Conservation (phyloP, 2,113 vertebrate species). For the Syngnathus typhle region DNA sequence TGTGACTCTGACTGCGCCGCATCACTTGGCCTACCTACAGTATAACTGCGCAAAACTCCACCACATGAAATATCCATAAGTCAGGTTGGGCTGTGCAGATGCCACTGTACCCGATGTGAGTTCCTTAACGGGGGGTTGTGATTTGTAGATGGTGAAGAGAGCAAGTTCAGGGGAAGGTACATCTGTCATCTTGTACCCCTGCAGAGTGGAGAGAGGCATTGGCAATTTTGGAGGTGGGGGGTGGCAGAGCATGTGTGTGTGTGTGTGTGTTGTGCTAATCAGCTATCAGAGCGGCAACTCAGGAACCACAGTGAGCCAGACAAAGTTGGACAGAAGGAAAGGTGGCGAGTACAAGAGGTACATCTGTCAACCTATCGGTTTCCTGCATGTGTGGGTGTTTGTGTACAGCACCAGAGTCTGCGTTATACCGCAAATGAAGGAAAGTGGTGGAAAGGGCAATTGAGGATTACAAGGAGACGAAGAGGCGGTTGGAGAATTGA, state of each 20-base stretch:
- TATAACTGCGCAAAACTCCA: slow-evolving; percentile 33
- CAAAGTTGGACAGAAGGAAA: slow-evolving; percentile 24
- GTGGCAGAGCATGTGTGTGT: slow-evolving; percentile 1
- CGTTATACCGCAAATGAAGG: slow-evolving; percentile 28
- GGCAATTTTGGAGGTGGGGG: slow-evolving; percentile 9
- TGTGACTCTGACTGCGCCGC: slow-evolving; percentile 33
- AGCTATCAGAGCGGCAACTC: slow-evolving; percentile 7
- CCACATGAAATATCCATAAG: slow-evolving; percentile 67
- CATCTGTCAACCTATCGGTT: slow-evolving; percentile 42
- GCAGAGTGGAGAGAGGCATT: slow-evolving; percentile 11
- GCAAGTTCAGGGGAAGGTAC: slow-evolving; percentile 20
- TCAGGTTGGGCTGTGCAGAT: slow-evolving; percentile 57
- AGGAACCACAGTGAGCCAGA: slow-evolving; percentile 15
- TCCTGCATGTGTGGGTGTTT: slow-evolving; percentile 32
- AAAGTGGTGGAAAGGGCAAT: slow-evolving; percentile 14
- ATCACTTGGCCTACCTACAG: slow-evolving; percentile 35
- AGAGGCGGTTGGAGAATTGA: slow-evolving; percentile 21
- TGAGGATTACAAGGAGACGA: slow-evolving; percentile 31
- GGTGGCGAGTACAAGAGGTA: slow-evolving; percentile 27
- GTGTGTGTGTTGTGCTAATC: slow-evolving; percentile 6
- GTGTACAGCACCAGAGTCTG: slow-evolving; percentile 28
- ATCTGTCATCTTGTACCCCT: slow-evolving; percentile 41
- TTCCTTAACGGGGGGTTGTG: slow-evolving; percentile 37
- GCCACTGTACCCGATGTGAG: slow-evolving; percentile 53
- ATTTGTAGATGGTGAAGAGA: background rate